Evolutionary conservation across 2,797 vertebrate genomes (phyloP).

Genomic region (Gymnoscopelus braueri): DNA sequence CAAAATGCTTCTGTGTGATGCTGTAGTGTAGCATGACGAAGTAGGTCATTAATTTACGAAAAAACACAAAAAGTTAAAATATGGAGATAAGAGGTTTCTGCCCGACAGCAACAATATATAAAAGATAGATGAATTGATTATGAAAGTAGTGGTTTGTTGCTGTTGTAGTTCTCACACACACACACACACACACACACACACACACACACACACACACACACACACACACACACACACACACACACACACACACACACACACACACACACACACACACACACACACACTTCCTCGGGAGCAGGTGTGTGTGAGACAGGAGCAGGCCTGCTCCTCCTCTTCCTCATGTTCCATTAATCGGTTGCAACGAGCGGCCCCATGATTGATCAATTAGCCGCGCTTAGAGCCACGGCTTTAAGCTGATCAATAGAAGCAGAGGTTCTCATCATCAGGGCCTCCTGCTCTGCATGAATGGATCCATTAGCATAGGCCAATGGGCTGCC

Average conservation of each 20-base stretch:
- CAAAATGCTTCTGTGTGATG: too few relatives aligned
- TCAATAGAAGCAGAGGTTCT: conserved; percentile 78
- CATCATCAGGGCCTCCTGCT: conserved; percentile 74
- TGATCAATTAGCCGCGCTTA: conserved; percentile 80
- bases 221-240: conserved; percentile 7
- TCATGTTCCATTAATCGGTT: conserved; percentile 76
- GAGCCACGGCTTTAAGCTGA: conserved; percentile 69
- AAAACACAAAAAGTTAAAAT: too few relatives aligned
- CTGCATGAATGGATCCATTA: conserved; percentile 73
- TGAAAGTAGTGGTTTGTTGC: too few relatives aligned
- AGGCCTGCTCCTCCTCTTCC: not conserved
- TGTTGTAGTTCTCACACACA: not conserved
- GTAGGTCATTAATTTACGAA: too few relatives aligned
- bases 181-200: not conserved
- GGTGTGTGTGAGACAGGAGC: conserved; percentile 24
- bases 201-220: not conserved
- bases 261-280: not conserved
- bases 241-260: not conserved
- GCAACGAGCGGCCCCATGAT: conserved; percentile 64
- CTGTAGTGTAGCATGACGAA: too few relatives aligned
- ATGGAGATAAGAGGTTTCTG: too few relatives aligned
- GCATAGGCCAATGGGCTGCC: conserved; percentile 60
- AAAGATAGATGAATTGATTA: too few relatives aligned
- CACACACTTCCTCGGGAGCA: not conserved
- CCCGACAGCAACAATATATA: too few relatives aligned